A percentile compares a stretch with the other conserved stretches of the same genome.
Conservation (phyloP, 2,113 vertebrate species). For the Paradisaea rubra region DNA sequence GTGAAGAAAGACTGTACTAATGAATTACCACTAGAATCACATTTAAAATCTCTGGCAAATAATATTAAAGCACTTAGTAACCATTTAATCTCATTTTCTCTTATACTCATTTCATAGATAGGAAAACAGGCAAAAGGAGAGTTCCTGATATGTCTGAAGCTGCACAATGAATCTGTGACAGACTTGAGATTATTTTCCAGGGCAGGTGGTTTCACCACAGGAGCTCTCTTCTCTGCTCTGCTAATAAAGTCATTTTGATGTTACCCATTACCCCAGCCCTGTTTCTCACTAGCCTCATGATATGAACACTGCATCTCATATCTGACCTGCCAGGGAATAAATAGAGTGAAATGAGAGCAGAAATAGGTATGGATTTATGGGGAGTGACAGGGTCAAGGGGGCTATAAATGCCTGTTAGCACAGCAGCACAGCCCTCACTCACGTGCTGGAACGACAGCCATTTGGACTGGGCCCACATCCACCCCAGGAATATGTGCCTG, state of each 20-base stretch:
- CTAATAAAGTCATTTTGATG: conserved; percentile 42
- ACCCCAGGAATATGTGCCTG: neutral
- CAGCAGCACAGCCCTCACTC: neutral
- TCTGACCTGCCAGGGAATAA: conserved; percentile 20
- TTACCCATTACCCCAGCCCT: neutral
- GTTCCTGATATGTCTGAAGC: neutral
- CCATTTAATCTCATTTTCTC: neutral
- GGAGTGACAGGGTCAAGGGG: conserved; percentile 33
- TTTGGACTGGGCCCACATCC: neutral
- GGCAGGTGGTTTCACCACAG: neutral
- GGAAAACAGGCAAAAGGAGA: neutral
- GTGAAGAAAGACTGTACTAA: neutral
- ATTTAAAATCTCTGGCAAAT: neutral
- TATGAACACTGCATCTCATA: neutral
- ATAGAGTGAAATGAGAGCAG: conserved; percentile 22
- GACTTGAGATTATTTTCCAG: neutral
- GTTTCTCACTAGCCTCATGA: conserved; percentile 9
- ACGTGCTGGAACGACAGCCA: fast-evolving
- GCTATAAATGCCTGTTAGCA: conserved; percentile 23
- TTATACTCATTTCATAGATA: neutral
- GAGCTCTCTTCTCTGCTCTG: neutral
- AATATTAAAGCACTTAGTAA: neutral
- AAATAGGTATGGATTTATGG: conserved; percentile 34
- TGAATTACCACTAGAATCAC: neutral
- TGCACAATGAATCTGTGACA: neutral